Evolutionary conservation across 2,888 invertebrate genomes (phyloP).

Genomic region (Cacoxenus indagator): DNA sequence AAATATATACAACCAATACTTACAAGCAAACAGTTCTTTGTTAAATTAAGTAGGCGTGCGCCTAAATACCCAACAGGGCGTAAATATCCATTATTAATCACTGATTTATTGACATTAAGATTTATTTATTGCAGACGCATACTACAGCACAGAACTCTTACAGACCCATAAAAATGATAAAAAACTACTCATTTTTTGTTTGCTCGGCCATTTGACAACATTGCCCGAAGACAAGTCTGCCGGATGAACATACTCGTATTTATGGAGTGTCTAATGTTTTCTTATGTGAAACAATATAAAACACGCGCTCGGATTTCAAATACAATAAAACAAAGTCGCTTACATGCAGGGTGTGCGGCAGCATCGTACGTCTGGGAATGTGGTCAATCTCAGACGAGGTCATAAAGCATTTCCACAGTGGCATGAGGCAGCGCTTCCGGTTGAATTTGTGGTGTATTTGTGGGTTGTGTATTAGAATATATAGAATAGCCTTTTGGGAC

Average conservation of each 20-base stretch:
- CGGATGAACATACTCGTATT: slow-evolving; percentile 47
- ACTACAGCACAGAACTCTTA: slow-evolving; percentile 41
- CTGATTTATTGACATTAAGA: slow-evolving; percentile 60
- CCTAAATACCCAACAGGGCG: background rate
- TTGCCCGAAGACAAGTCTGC: background rate
- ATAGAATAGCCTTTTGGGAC: slow-evolving; percentile 20
- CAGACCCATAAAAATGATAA: slow-evolving; percentile 50
- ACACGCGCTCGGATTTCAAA: slow-evolving; percentile 36
- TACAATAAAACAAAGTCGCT: background rate
- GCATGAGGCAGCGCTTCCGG: slow-evolving; percentile 28
- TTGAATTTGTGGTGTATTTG: background rate
- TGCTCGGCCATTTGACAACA: background rate
- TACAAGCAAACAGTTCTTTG: too few species aligned
- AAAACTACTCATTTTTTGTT: slow-evolving; percentile 24
- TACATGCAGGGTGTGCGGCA: background rate
- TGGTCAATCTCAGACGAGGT: slow-evolving; percentile 32
- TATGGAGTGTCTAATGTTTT: slow-evolving; percentile 66
- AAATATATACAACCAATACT: too few species aligned
- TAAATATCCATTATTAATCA: slow-evolving; percentile 22
- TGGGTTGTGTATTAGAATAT: slow-evolving; percentile 23
- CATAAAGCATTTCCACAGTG: slow-evolving; percentile 29
- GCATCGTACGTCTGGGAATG: background rate
- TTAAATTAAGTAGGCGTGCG: background rate
- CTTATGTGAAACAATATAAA: slow-evolving; percentile 48
- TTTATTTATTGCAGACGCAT: slow-evolving; percentile 58